Conservation (phyloP, 2,113 vertebrate species). For the Gorsachius goisagi region DNA sequence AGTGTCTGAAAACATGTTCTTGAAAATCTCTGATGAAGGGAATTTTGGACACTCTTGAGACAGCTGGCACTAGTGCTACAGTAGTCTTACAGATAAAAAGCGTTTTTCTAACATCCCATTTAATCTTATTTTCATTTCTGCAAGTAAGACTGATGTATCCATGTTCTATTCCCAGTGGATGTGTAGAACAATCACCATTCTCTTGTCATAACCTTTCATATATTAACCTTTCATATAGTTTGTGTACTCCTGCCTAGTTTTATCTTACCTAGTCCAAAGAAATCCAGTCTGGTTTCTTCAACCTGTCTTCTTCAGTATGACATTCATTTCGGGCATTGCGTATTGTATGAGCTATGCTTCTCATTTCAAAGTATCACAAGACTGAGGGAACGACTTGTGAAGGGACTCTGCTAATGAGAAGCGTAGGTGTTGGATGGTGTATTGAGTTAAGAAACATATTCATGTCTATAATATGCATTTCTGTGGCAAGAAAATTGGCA, state of each 20-base stretch:
- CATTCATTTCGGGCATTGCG: neutral
- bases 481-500: neutral
- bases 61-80: neutral
- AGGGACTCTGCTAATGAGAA: neutral
- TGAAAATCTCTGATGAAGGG: neutral
- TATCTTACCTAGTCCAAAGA: neutral
- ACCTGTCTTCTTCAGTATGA: neutral
- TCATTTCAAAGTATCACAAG: neutral
- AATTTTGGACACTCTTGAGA: neutral
- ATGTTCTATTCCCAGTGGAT: neutral
- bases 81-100: neutral
- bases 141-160: neutral
- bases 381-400: neutral
- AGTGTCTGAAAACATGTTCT: neutral
- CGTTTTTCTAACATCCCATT: neutral
- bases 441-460: neutral
- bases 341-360: neutral
- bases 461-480: neutral
- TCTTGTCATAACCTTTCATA: neutral
- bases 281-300: neutral
- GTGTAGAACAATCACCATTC: neutral
- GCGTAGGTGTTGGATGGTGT: neutral
- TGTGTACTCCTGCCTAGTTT: neutral
- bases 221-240: neutral
- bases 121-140: constrained; percentile 12